phyloP scores from a whole-genome alignment of 2,888 invertebrate genomes.

The Stenchaetothrips biformis region DNA sequence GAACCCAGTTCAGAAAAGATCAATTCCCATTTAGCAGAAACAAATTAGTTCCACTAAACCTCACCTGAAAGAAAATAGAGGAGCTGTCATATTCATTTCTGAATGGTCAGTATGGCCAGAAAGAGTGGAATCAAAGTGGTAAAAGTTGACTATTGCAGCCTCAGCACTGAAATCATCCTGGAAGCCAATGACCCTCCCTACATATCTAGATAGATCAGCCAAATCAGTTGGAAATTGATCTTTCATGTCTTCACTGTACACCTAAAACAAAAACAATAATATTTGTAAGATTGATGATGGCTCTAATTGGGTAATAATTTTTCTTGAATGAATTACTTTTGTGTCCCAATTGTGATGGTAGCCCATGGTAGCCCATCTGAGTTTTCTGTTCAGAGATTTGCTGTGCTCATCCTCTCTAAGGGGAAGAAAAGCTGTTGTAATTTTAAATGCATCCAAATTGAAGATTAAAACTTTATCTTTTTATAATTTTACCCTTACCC shows the following conservation, averaged over 20 bases:
- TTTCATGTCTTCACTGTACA: slow-evolving; percentile 64
- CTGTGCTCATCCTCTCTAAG: slow-evolving; percentile 37
- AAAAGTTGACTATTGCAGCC: slow-evolving; percentile 95
- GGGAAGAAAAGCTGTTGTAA: slow-evolving; percentile 27
- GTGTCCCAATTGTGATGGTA: slow-evolving; percentile 98
- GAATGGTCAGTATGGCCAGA: slow-evolving; percentile 95
- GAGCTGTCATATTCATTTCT: slow-evolving; percentile 77
- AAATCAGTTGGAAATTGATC: slow-evolving; percentile 71
- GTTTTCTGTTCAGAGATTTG: slow-evolving; percentile 47
- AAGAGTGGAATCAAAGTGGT: slow-evolving; percentile 85
- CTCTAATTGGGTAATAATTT: neutral
- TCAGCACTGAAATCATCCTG: slow-evolving; percentile 63
- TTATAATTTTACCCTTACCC: slow-evolving; percentile 42
- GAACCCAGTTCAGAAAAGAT: slow-evolving; percentile 18
- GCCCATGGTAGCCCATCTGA: slow-evolving; percentile 94
- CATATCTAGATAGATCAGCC: slow-evolving; percentile 55
- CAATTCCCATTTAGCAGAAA: neutral
- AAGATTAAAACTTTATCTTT: neutral
- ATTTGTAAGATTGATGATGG: too few species aligned
- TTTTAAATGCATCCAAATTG: slow-evolving; percentile 25
- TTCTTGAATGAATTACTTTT: slow-evolving; percentile 57
- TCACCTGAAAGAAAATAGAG: slow-evolving; percentile 84
- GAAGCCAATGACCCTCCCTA: slow-evolving; percentile 59
- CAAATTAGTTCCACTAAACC: neutral
- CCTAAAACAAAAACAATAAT: slow-evolving; percentile 45